phyloP scores from a whole-genome alignment of 2,888 invertebrate species.

The Pheosia gnoma region DNA sequence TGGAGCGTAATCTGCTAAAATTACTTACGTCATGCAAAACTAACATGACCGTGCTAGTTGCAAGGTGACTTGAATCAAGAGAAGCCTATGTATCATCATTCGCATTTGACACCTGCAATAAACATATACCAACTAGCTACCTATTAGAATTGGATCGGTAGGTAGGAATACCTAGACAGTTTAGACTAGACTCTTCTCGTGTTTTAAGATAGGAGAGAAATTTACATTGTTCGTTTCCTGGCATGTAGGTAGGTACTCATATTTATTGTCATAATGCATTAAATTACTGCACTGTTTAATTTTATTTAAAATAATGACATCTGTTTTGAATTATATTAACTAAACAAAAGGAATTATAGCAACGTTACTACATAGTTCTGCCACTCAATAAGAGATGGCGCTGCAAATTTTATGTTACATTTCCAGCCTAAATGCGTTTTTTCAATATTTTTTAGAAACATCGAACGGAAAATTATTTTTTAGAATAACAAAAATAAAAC shows the following conservation, averaged over 20 bases:
- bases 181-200: too few species aligned
- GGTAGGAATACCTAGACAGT: not conserved
- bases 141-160: not conserved
- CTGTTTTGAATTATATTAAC: constrained; percentile 1
- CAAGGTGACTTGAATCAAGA: not conserved
- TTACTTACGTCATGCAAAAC: constrained; percentile 10
- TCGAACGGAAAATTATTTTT: not conserved
- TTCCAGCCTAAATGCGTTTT: not conserved
- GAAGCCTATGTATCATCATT: constrained; percentile 23
- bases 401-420: constrained; percentile 32
- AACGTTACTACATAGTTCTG: constrained; percentile 13
- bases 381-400: constrained; percentile 61
- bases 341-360: not conserved
- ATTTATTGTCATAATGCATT: too few species aligned
- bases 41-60: not conserved
- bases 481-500: too few species aligned
- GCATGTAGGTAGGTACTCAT: too few species aligned
- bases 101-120: constrained; percentile 17
- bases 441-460: not conserved
- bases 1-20: too few species aligned
- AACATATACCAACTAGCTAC: not conserved
- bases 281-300: not conserved
- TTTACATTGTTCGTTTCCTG: too few species aligned
- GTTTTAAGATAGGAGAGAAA: too few species aligned
- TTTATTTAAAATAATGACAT: constrained; percentile 2